A percentile compares a stretch with the other conserved stretches of the same genome.
phyloP scores from a whole-genome alignment of 1,140 invertebrate species.

The Ips nitidus region DNA sequence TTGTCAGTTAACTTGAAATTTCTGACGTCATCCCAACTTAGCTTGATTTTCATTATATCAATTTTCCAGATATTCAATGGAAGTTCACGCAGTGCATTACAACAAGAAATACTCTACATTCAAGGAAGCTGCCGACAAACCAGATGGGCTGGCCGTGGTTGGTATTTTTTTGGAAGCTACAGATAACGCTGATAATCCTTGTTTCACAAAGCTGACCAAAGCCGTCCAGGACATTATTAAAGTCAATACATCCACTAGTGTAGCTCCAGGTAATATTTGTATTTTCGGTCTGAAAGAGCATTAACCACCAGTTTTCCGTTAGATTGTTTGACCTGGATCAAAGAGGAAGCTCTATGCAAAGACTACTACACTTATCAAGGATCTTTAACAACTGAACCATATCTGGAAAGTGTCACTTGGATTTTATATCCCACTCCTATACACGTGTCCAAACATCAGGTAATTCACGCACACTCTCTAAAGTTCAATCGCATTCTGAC shows the following conservation, averaged over 20 bases:
- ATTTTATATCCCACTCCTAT: constrained; percentile 73
- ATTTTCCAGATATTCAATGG: constrained; percentile 64
- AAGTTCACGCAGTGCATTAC: constrained; percentile 78
- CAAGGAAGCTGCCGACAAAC: constrained; percentile 66
- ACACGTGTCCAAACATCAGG: constrained; percentile 69
- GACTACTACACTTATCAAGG: constrained; percentile 67
- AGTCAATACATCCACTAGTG: constrained; percentile 42
- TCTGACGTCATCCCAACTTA: no score
- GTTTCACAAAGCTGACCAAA: constrained; percentile 49
- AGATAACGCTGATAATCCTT: constrained; percentile 52
- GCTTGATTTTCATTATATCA: no score
- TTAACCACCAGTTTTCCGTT: constrained; percentile 19
- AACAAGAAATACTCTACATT: constrained; percentile 72
- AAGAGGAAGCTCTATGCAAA: constrained; percentile 49
- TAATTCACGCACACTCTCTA: constrained; percentile 45
- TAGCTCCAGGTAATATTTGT: constrained; percentile 46
- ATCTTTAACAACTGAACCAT: constrained; percentile 72
- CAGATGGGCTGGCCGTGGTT: constrained; percentile 76
- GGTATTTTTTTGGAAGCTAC: constrained; percentile 65
- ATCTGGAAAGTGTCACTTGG: constrained; percentile 72
- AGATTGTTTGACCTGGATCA: constrained; percentile 56
- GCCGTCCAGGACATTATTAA: constrained; percentile 49
- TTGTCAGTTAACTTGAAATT: no score
- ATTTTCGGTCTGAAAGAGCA: not conserved
- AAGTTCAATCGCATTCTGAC: not conserved